phyloP scores from a whole-genome alignment of 2,888 invertebrate species.

The Xanthorhoe spadicearia region DNA sequence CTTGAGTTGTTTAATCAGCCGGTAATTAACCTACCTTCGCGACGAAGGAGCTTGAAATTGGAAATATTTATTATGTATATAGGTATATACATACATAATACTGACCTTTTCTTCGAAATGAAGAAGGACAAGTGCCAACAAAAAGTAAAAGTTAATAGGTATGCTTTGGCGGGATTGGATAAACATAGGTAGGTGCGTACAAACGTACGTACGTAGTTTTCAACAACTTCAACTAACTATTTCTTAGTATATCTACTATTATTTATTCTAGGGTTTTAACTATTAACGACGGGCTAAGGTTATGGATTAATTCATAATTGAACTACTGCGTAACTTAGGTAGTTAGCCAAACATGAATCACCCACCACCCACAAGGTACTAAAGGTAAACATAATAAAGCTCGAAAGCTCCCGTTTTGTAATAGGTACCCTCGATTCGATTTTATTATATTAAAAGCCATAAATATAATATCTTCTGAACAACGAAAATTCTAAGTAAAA shows the following conservation, averaged over 20 bases:
- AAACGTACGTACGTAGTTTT: too few species aligned
- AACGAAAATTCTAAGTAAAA: conserved; percentile 32
- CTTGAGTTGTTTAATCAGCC: conserved; percentile 14
- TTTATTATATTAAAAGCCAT: conserved; percentile 23
- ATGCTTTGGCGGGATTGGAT: too few species aligned
- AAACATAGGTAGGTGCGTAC: too few species aligned
- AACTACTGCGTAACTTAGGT: background rate
- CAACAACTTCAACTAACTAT: too few species aligned
- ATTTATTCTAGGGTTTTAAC: too few species aligned
- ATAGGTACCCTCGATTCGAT: conserved; percentile 7
- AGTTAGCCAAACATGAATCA: conserved; percentile 1
- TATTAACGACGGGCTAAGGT: background rate
- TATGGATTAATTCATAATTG: background rate
- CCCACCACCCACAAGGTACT: conserved; percentile 4
- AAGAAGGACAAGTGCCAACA: conserved; percentile 6
- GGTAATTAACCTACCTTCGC: conserved; percentile 3
- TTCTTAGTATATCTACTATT: too few species aligned
- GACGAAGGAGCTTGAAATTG: background rate
- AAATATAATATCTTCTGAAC: conserved; percentile 25
- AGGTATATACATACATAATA: too few species aligned
- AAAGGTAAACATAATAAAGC: conserved; percentile 19
- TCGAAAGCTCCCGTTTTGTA: conserved; percentile 26
- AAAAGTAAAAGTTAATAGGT: background rate
- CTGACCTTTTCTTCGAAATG: background rate
- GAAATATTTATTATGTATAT: background rate